A percentile compares a stretch with the other conserved stretches of the same genome.
Evolutionary conservation across 2,113 vertebrate genomes (phyloP).

Genomic region (Oryzias celebensis): DNA sequence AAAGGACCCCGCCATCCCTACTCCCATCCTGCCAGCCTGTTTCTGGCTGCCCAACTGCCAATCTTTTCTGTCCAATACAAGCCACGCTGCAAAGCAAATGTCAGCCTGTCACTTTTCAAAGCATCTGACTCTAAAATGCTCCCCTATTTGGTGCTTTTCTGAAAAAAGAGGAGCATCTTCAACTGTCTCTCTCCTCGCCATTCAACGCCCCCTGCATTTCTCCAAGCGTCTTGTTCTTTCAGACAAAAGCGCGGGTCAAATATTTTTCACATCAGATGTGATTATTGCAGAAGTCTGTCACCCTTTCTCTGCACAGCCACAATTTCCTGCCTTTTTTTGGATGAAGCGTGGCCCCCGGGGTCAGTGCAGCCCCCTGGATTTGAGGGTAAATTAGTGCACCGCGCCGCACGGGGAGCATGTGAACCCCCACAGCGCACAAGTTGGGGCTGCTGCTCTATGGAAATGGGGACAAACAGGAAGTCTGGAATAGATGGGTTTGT

Average conservation of each 20-base stretch:
- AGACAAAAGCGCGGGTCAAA: conserved; percentile 58
- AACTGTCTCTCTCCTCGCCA: conserved; percentile 34
- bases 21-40: conserved; percentile 67
- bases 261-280: conserved; percentile 53
- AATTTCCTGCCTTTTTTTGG: conserved; percentile 36
- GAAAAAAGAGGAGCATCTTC: conserved; percentile 28
- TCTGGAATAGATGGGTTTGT: too few species aligned
- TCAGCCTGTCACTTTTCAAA: conserved; percentile 72
- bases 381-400: conserved; percentile 37
- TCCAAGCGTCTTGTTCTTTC: conserved; percentile 38
- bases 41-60: conserved; percentile 67
- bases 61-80: conserved; percentile 65
- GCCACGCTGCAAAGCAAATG: conserved; percentile 72
- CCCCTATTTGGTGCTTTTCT: conserved; percentile 35
- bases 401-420: conserved; percentile 34
- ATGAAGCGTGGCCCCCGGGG: conserved; percentile 30
- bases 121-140: conserved; percentile 67
- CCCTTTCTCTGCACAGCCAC: conserved; percentile 25
- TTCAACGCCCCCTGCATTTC: conserved; percentile 24
- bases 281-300: conserved; percentile 56
- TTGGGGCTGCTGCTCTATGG: conserved; percentile 7
- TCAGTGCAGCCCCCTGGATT: conserved; percentile 45
- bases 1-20: conserved; percentile 68
- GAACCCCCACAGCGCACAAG: conserved; percentile 25
- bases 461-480: not conserved